phyloP scores from a whole-genome alignment of 1,140 invertebrate genomes.

The Atta texana region DNA sequence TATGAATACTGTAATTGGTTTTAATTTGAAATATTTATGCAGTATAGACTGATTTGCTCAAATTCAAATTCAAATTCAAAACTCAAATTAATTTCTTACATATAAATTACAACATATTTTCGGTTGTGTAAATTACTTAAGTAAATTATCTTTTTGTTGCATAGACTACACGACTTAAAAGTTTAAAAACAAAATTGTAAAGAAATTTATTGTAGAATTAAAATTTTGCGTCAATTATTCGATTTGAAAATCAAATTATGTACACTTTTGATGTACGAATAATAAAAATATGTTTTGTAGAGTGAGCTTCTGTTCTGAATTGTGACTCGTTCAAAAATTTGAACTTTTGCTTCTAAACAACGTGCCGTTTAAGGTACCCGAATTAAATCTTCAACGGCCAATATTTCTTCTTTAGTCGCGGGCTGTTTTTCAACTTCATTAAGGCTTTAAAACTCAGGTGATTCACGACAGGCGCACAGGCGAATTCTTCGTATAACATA shows the following conservation, averaged over 20 bases:
- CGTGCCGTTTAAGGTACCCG: background rate
- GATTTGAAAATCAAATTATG: background rate
- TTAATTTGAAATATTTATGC: background rate
- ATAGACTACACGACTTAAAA: background rate
- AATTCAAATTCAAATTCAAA: background rate
- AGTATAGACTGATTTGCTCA: background rate
- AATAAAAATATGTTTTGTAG: background rate
- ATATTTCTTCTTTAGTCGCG: conserved; percentile 26
- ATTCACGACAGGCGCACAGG: background rate
- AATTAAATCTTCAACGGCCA: background rate
- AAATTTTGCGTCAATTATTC: background rate
- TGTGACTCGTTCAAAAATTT: background rate
- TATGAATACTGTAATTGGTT: background rate
- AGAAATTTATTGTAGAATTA: background rate
- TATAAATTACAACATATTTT: background rate
- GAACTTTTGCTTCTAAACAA: background rate
- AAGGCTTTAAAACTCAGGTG: background rate
- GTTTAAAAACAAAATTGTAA: too few relatives aligned
- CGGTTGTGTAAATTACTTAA: too few relatives aligned
- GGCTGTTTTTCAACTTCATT: conserved; percentile 42
- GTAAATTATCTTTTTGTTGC: too few relatives aligned
- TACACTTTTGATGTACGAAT: background rate
- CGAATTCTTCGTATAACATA: conserved; percentile 35
- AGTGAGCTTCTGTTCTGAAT: background rate
- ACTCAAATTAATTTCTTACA: background rate